Conservation (phyloP, 2,797 vertebrate genomes). For the Chromis chromis region DNA sequence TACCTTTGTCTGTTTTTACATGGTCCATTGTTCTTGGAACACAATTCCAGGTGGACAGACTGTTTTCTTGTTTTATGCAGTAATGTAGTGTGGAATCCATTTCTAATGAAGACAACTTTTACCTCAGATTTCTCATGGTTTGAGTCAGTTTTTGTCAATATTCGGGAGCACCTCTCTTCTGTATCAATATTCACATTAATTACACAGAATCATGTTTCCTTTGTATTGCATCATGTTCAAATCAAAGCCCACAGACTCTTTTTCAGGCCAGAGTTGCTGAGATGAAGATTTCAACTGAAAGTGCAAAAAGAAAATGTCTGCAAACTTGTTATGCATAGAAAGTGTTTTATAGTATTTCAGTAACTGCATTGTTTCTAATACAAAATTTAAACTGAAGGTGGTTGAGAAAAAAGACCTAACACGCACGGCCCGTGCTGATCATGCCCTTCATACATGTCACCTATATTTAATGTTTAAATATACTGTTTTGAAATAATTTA, state of each 20-base stretch:
- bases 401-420: slow-evolving; percentile 56
- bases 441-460: slow-evolving; percentile 77
- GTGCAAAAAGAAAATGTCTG: slow-evolving; percentile 42
- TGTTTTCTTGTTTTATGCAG: slow-evolving; percentile 81
- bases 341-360: slow-evolving; percentile 75
- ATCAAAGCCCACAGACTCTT: slow-evolving; percentile 58
- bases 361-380: slow-evolving; percentile 77
- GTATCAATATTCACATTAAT: slow-evolving; percentile 68
- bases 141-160: slow-evolving; percentile 73
- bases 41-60: slow-evolving; percentile 69
- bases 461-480: slow-evolving; percentile 84
- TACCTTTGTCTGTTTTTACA: slow-evolving; percentile 80
- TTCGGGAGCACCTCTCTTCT: slow-evolving; percentile 68
- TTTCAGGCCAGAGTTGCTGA: slow-evolving; percentile 61
- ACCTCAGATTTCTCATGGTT: slow-evolving; percentile 85
- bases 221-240: slow-evolving; percentile 62
- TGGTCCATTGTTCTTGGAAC: slow-evolving; percentile 62
- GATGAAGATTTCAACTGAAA: slow-evolving; percentile 46
- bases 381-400: slow-evolving; percentile 64
- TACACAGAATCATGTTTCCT: slow-evolving; percentile 60
- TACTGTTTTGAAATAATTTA: slow-evolving; percentile 86
- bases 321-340: slow-evolving; percentile 74
- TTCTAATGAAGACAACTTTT: slow-evolving; percentile 88
- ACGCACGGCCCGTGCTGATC: slow-evolving; percentile 62
- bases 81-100: slow-evolving; percentile 82